Evolutionary conservation across 2,888 invertebrate genomes (phyloP), one percentile per base, ranked within the genome.

Genomic region (Scaptomyza tumidula): DNA sequence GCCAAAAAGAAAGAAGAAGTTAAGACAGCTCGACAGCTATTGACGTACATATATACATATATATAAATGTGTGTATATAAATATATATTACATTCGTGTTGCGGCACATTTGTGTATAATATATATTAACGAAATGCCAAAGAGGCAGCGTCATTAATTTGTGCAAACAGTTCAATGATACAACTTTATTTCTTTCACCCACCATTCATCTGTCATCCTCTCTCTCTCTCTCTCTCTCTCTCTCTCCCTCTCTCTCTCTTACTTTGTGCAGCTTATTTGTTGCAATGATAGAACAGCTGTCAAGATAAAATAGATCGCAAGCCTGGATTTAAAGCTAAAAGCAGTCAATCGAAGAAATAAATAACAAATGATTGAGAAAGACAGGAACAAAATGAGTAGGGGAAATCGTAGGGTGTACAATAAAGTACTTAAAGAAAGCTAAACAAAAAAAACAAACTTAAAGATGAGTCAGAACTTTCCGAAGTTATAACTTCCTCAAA

Each of bases 101-200:
- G 72, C 62, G 54, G 41, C 57, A 59, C 74, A 64, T 65, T 71
- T 75, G 71, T 61, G 50, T 67, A 59, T 66, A 48, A 46, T 62
- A 46, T 62, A 37, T 59, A 71, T 68, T 78, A 67, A 77, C 75
- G 75, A 75, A 75, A 75, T 75, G 68, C 68, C 70, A 49, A 62
- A 41, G 41, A 41, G 10, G 52, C 55, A 27, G 56, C 45, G 29
- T 63, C 75, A 71, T 71, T 71, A 75, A 78, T 78, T 78, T 77
- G 67, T 74, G 59, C 57, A 66, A 61, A 61, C 43, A 58, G 16
- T 41, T 44, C 41, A 49, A 33, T 59, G 29, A 56, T 50, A 43
- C 39, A 55, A 52, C 24, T 27, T 19, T 5, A 50, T 35, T 27
- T 13, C 16, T 13, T 39, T n/a, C 52, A 7, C 0, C 16, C 33